Evolutionary conservation across 2,113 vertebrate species (phyloP).

Genomic region (Phalacrocorax brasilianus): DNA sequence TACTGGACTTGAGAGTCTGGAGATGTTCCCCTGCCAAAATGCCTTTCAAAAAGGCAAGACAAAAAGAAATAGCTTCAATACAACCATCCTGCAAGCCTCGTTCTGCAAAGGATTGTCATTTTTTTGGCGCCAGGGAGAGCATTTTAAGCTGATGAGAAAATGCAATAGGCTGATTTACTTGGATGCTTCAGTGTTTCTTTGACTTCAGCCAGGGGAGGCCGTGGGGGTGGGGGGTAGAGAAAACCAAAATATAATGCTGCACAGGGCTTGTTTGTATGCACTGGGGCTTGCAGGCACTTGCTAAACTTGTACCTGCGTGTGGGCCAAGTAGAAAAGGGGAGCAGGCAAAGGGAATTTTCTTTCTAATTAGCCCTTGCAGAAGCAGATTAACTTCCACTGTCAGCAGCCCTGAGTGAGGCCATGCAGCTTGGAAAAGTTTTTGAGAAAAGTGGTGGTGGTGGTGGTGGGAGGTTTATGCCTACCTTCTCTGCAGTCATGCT

Average conservation of each 20-base stretch:
- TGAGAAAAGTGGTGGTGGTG: not conserved
- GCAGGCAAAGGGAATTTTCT: not conserved
- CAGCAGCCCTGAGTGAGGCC: not conserved
- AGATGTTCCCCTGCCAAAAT: not conserved
- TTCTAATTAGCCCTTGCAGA: not conserved
- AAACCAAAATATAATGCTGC: slow-evolving; percentile 40
- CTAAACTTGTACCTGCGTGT: not conserved
- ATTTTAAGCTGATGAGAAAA: slow-evolving; percentile 58
- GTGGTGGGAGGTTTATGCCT: not conserved
- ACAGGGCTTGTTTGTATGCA: slow-evolving; percentile 44
- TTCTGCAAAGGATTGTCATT: slow-evolving; percentile 39
- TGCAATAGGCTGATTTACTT: slow-evolving; percentile 54
- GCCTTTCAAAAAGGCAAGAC: not conserved
- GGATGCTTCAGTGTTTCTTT: slow-evolving; percentile 52
- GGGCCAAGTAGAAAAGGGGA: slow-evolving; percentile 8
- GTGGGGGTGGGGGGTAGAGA: not conserved
- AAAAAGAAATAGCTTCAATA: slow-evolving; percentile 40
- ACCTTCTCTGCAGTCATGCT: not conserved
- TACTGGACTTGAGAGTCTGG: not conserved
- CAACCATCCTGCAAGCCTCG: not conserved
- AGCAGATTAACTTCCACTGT: not conserved
- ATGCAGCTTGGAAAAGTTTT: not conserved
- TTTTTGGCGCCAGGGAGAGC: slow-evolving; percentile 10
- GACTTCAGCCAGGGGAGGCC: slow-evolving; percentile 43
- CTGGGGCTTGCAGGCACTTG: slow-evolving; percentile 14